Base-by-base conservation (phyloP, 2,113 vertebrate genomes). In the Halichoerus grypus region DNA sequence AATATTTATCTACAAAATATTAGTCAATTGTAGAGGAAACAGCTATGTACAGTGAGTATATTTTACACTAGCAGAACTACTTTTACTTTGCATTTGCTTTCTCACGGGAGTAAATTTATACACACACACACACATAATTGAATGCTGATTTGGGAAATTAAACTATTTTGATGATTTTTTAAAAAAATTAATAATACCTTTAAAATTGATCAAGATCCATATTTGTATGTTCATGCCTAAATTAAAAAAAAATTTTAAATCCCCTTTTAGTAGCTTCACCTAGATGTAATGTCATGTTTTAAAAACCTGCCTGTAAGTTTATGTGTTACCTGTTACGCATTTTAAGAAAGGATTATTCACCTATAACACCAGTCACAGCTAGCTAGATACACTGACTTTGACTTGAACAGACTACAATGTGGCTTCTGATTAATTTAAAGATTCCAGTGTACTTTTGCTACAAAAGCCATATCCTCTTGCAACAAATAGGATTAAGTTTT, bases 401-500 rank as follows among this genome's bases (percentile, higher is more conserved):
- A 96, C 94, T 98, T 97, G 95, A 94, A 96, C 95, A 98, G 97
- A 97, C 91, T 96, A 98, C 96, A 97, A 61, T 97, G 97, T 87
- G 71, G 89, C 76, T 76, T 98, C 82, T 97, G 98, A 98, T 98
- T 98, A 98, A 98, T 97, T 98, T 98, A 97, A 97, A 98, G 98
- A 98, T 98, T 98, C 96, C 91, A 96, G 97, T 97, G 96, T 97
- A 97, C 97, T 98, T 96, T 95, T 97, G 94, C 94, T 98, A 97
- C 97, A 98, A 98, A 98, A 98, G 98, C 98, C 96, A 97, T 98
- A 98, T 97, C 97, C 95, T 9, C 97, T 98, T 19, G 33, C 91
- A 98, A 98, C 98, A 99, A 99, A 98, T 92, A 98, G 98, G 98
- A 98, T 99, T 98, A 98, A 97, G 97, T 98, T 98, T 97, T 94